Base-by-base conservation (phyloP, 2,113 vertebrate genomes). In the Otocyon megalotis region DNA sequence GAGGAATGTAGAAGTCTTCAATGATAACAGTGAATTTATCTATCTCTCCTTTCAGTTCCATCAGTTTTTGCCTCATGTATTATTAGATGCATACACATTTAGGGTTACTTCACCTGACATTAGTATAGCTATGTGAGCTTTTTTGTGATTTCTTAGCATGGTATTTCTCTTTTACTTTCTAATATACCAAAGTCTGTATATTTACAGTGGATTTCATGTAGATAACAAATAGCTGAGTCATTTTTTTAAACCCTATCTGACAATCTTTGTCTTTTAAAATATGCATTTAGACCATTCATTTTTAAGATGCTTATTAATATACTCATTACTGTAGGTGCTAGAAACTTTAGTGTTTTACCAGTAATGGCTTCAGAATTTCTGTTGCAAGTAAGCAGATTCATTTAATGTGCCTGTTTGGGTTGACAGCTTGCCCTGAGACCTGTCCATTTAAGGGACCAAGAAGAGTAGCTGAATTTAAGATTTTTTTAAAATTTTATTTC, bases 231-330 rank as follows among this genome's bases (percentile, higher is more conserved):
- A 53, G 35, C 30, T 76, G 24, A 30, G 15, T 26, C 2, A 43
- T 83, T 79, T 32, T 76, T 32, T 88, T 71, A 77, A 9, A 56
- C n/a, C 11, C 26, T 93, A 16, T 15, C 0, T 76, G 77, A 35
- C 13, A 53, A 83, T 60, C 26, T 37, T n/a, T 92, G 35, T 77
- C 56, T 77, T 76, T 82, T 67, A 76, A 92, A 89, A 89, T 8
- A 20, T 63, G 2, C 53, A 65, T 32, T 65, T 53, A 48, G 10
- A 20, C 30, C 30, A 35, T 43, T 3, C 14, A 80, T 10, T 58
- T 28, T 32, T 84, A 54, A 71, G 69, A 14, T 56, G 14, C 26
- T 24, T 35, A 20, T 58, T 84, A 28, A 82, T 16, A 22, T 4
- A 37, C n/a, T 50, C 77, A 17, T 60, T 22, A 8, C 20, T 35